These are phyloP conservation scores for Drosophila littoralis DNA, from an alignment of 1,140 invertebrate genomes.

Conservation along the genomic window DNA sequence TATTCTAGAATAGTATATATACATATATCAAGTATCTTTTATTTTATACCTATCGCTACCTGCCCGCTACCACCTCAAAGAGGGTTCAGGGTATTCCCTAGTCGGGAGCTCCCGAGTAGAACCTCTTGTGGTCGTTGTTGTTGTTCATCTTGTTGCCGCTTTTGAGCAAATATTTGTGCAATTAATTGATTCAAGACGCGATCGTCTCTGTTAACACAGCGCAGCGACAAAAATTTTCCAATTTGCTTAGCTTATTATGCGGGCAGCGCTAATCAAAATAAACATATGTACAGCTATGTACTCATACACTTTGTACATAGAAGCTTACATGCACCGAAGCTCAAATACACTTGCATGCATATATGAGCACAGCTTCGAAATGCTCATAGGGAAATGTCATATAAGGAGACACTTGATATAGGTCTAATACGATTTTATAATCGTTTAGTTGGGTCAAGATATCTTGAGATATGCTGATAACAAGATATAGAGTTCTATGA, in stretches of 20 bases:
- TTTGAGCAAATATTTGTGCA: conserved; percentile 67
- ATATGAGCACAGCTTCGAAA: not conserved
- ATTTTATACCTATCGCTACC: too few species aligned
- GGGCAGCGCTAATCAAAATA: conserved; percentile 65
- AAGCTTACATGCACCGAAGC: not conserved
- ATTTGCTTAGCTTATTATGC: conserved; percentile 73
- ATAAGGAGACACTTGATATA: too few species aligned
- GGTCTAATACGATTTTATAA: too few species aligned
- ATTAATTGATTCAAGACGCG: conserved; percentile 71
- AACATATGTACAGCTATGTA: conserved; percentile 28
- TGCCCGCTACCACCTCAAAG: too few species aligned
- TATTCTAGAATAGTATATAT: too few species aligned
- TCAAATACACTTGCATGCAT: not conserved
- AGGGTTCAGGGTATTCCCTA: too few species aligned
- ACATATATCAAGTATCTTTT: too few species aligned
- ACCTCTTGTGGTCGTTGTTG: not conserved
- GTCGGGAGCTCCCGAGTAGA: too few species aligned
- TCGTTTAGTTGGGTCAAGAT: too few species aligned
- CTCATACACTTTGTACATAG: not conserved
- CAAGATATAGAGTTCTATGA: too few species aligned
- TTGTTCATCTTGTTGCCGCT: not conserved
- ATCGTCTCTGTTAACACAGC: conserved; percentile 27
- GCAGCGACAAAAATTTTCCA: conserved; percentile 68
- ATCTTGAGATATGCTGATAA: too few species aligned
- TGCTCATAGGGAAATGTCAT: too few species aligned